Evolutionary conservation across 2,797 vertebrate genomes (phyloP), one percentile per base, ranked within the genome.

Genomic region (Brotula barbata): DNA sequence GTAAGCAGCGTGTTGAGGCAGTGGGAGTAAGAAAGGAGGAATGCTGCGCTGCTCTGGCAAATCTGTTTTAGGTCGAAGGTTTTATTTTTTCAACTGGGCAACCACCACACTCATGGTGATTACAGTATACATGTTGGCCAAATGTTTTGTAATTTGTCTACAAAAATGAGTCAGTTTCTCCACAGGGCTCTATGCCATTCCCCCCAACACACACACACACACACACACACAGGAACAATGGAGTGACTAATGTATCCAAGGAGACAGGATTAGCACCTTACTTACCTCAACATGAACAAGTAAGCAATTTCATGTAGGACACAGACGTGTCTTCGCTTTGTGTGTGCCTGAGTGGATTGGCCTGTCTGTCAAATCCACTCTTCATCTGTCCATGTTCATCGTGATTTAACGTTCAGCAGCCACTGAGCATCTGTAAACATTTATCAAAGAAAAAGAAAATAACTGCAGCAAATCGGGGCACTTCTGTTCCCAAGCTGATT

Each of bases 101-200:
- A 23, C 75, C 51, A 62, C 66, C 62, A 72, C 68, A 44, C 58
- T 56, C 75, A 77, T 82, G 70, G 64, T 83, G 74, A 84, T 73
- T 77, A 46, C 53, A 36, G 6, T 36, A 12, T 36, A 60, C 71
- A 68, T 44, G 57, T 65, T 42, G 36, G 82, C 79, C 81, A 80
- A 75, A 66, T 42, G 17, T 46, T 76, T 81, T 84, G 73, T 22
- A 61, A 85, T 67, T 64, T 74, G 58, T 64, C 66, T 66, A 54
- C 75, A 63, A 69, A 77, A 71, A 88, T 89, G 83, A 88, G 81
- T 89, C 86, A 90, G 68, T 81, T 70, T 64, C 80, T 87, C 87
- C 84, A 77, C 61, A 77, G 62, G 70, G 70, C 74, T 71, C 52
- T 21, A 28, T 61, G 71, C 71, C 71, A 77, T 81, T 45, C 73